Evolutionary conservation across 1,140 invertebrate genomes (phyloP), one percentile per base, ranked within the genome.

Genomic region (Himalopsyche phryganea): DNA sequence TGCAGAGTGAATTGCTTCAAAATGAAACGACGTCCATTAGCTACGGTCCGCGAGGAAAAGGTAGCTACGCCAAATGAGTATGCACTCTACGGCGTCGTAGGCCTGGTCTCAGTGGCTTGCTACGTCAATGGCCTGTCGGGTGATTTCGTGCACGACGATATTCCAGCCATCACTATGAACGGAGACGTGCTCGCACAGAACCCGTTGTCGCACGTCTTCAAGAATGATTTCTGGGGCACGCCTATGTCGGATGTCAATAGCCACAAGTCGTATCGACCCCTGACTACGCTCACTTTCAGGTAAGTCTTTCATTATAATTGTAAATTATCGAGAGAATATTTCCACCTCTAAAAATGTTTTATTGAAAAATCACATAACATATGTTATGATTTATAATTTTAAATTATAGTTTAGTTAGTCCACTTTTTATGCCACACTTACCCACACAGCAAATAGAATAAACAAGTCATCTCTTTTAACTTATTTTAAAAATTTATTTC

Each of bases 201-300:
- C 33, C 77, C 86, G 0, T 67, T 90, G 47, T 68, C 70, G 33
- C 80, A 83, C 50, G 75, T 94, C 15, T 86, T 93, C 63, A 78
- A 80, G 59, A 90, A 95, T 74, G 92, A 96, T 71, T 96, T 94
- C 69, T 96, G 92, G 92, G 92, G 92, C 9, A 93, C 89, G 19
- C 88, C 90, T 4, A 92, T 96, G 89, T 80, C 84, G 10, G 89
- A 92, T 71, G 77, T 85, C 19, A 81, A 78, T 66, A 92, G 89
- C 67, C 90, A 93, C 73, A 92, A 92, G 75, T 91, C 88, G 17
- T 92, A 91, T 70, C 77, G 90, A 57, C 90, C 90, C 11, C 75
- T 93, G 33, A 93, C 90, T 3, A 87, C 88, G 32, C 76, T 92
- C 46, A 88, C 88, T 41, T 92, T 91, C 75, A 84, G 89, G 91